A percentile compares a stretch with the other conserved stretches of the same genome.
Evolutionary conservation across 2,797 vertebrate species (phyloP).

Genomic region (Sebastes hubbsi): DNA sequence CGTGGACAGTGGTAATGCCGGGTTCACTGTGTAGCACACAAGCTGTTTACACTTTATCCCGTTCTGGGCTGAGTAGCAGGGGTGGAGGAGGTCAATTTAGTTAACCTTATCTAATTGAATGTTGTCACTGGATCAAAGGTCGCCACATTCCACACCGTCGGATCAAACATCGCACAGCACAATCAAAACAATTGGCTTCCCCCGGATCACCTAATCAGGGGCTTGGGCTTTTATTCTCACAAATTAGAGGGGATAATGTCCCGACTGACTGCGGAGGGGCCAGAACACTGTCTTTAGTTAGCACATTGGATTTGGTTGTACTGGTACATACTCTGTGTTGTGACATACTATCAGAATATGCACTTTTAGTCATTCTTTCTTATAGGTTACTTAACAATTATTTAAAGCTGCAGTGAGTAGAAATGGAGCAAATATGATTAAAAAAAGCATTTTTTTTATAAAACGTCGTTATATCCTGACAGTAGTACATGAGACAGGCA

Average conservation of each 20-base stretch:
- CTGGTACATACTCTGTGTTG: neutral
- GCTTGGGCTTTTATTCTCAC: constrained; percentile 63
- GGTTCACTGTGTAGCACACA: constrained; percentile 44
- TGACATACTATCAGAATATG: neutral
- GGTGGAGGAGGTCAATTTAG: constrained; percentile 76
- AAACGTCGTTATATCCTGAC: no score
- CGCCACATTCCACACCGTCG: constrained; percentile 76
- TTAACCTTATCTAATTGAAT: constrained; percentile 84
- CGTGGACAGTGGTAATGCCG: constrained; percentile 51
- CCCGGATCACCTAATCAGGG: constrained; percentile 65
- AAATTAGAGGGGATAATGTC: constrained; percentile 60
- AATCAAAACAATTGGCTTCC: constrained; percentile 78
- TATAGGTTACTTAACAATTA: neutral
- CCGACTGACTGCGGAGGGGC: constrained; percentile 14
- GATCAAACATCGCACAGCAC: constrained; percentile 74
- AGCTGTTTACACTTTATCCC: constrained; percentile 69
- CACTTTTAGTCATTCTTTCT: neutral
- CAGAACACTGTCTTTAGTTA: constrained; percentile 5
- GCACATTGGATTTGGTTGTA: neutral
- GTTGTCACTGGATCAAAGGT: constrained; percentile 84
- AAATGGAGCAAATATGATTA: no score
- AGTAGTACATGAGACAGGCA: no score
- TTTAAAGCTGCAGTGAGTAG: no score
- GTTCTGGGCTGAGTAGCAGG: constrained; percentile 47
- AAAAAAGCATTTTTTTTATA: no score